Conservation (phyloP, 2,797 vertebrate species). For the Aerospiza tachiro region DNA sequence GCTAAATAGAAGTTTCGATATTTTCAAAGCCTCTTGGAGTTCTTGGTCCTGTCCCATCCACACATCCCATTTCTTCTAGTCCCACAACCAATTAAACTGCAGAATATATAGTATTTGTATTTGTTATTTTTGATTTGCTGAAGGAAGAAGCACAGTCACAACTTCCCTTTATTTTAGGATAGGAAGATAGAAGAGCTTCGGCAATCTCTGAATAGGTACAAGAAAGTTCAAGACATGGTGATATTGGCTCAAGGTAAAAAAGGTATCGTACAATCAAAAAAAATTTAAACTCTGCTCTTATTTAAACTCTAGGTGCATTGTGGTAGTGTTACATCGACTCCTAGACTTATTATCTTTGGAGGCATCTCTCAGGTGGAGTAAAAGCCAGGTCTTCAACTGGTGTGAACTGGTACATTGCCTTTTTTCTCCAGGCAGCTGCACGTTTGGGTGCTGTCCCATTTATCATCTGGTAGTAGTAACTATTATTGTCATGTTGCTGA, state of each 20-base stretch:
- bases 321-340: background rate
- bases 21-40: background rate
- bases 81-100: background rate
- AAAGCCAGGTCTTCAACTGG: background rate
- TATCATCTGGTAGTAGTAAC: background rate
- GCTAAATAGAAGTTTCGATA: background rate
- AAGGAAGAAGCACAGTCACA: background rate
- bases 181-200: slow-evolving; percentile 95
- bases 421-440: background rate
- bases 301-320: background rate
- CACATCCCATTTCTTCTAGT: background rate
- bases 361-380: background rate
- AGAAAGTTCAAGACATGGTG: slow-evolving; percentile 94
- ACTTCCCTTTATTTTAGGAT: slow-evolving; percentile 78
- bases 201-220: slow-evolving; percentile 89
- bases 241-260: slow-evolving; percentile 88
- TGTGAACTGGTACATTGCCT: background rate
- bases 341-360: background rate
- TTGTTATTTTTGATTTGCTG: background rate
- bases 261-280: slow-evolving; percentile 71
- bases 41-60: slow-evolving; percentile 7
- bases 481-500: background rate
- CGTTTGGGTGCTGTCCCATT: background rate
- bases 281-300: background rate
- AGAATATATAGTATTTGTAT: background rate